Conservation (phyloP, 2,888 invertebrate genomes). For the Spialia ferax region DNA sequence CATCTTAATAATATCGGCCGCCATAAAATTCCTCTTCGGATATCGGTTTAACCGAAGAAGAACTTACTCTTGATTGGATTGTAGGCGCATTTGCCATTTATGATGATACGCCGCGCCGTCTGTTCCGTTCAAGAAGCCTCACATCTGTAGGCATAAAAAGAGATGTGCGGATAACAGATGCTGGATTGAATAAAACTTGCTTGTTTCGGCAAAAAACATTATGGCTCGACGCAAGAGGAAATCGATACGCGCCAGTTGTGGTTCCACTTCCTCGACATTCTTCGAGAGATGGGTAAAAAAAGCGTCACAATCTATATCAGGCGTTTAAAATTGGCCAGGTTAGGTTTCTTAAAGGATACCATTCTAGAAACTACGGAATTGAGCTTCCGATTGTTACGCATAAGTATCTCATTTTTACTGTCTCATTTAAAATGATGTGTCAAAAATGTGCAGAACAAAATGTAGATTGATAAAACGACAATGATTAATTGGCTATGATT, state of each 20-base stretch:
- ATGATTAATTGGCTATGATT: too few species aligned
- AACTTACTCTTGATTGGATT: constrained; percentile 44
- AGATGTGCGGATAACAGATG: constrained; percentile 69
- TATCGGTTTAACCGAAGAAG: constrained; percentile 41
- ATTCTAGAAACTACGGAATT: background rate
- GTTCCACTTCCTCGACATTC: constrained; percentile 4
- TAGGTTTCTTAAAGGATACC: background rate
- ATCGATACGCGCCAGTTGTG: constrained; percentile 7
- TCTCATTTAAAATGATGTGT: too few species aligned
- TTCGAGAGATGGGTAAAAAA: constrained; percentile 2
- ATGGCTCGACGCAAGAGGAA: constrained; percentile 16
- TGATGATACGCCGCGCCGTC: constrained; percentile 49
- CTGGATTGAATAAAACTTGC: constrained; percentile 63
- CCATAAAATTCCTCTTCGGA: constrained; percentile 30
- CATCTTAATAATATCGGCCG: constrained; percentile 10
- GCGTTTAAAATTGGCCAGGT: background rate
- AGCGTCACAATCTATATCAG: background rate
- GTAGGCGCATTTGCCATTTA: constrained; percentile 32
- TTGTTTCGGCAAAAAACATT: constrained; percentile 51
- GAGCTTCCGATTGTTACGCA: too few species aligned
- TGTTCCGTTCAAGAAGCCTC: constrained; percentile 56
- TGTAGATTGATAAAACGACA: too few species aligned
- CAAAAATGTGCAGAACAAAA: too few species aligned
- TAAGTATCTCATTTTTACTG: too few species aligned
- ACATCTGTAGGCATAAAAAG: constrained; percentile 63